Percentiles rank a stretch among this genome's conserved stretches.
phyloP scores from a whole-genome alignment of 2,113 vertebrate species.

The Actenoides hombroni region DNA sequence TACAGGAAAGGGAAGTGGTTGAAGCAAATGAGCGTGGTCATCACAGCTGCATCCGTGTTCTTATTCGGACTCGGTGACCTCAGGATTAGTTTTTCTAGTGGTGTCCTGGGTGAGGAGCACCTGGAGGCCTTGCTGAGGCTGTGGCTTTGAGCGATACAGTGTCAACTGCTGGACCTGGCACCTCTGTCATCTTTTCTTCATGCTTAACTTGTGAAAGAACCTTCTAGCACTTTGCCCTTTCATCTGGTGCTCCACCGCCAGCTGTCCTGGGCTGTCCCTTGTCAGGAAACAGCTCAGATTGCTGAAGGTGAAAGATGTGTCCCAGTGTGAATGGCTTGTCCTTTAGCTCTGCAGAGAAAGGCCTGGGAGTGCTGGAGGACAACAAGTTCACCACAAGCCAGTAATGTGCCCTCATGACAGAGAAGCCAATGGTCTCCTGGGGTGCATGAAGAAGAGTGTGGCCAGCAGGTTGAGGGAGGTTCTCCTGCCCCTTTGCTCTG shows the following conservation, averaged over 20 bases:
- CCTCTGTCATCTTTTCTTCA: background rate
- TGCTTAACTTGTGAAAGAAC: background rate
- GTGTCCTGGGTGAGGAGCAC: background rate
- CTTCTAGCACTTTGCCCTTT: background rate
- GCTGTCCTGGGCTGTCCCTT: background rate
- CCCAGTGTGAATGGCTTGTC: background rate
- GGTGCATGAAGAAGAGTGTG: background rate
- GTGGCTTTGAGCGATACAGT: background rate
- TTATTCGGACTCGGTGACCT: background rate
- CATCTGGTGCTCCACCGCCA: background rate
- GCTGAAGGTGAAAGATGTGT: background rate
- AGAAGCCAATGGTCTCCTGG: background rate
- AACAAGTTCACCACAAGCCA: background rate
- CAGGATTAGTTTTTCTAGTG: background rate
- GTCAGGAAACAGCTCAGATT: background rate
- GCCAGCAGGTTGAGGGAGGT: background rate
- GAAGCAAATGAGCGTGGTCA: background rate
- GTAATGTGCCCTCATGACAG: background rate
- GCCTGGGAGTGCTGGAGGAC: background rate
- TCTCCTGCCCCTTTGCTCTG: background rate
- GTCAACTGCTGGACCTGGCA: background rate
- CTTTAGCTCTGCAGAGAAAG: background rate
- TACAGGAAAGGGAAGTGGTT: slow-evolving; percentile 31
- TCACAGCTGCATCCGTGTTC: slow-evolving; percentile 40
- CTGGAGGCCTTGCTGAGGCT: background rate